Evolutionary conservation across 1,140 invertebrate genomes (phyloP), one percentile per base, ranked within the genome.

Genomic region (Oppia nitens): DNA sequence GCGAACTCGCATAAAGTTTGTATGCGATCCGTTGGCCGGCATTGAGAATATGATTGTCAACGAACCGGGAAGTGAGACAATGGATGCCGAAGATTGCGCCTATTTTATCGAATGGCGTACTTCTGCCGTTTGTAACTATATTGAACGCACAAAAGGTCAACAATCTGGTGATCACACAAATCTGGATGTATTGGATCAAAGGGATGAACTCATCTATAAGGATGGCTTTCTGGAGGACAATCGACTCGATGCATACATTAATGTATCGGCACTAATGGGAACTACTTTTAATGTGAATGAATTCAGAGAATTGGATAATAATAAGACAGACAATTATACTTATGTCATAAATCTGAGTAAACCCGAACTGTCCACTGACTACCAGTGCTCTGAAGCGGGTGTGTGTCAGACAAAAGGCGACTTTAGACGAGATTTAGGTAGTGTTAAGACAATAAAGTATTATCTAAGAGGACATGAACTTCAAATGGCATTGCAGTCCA

Each of bases 1-100:
- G 23, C 64, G 66, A 11, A 64, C 67, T 6, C 64, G 64, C 25
- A 69, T 73, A 50, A 65, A 68, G 60, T 70, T 72, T 61, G 57
- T 57, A 9, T 73, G 71, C 57, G 64, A 66, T 40, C 6, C 17
- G 6, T 17, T 6, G 6, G 47, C 54, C 28, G 63, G 26, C 4
- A 24, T 52, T 23, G 40, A 17, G 24, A n/a, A 57, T 20, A 17
- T 14, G 11, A 52, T 20, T 26, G n/a, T 49, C 17, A 26, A 49
- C 3, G 56, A 57, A 17, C 56, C 56, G 21, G 27, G 14, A 45
- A 27, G 32, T 23, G 51, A 53, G 3, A 20, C 12, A 26, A 9
- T 63, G 50, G 51, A 50, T 3, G 58, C 48, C 26, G 47, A 64
- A 27, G 23, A 62, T 3, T 63, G 63, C 53, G 29, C 47, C 29